Evolutionary conservation across 2,797 vertebrate species (phyloP).

Genomic region (Todus mexicanus): DNA sequence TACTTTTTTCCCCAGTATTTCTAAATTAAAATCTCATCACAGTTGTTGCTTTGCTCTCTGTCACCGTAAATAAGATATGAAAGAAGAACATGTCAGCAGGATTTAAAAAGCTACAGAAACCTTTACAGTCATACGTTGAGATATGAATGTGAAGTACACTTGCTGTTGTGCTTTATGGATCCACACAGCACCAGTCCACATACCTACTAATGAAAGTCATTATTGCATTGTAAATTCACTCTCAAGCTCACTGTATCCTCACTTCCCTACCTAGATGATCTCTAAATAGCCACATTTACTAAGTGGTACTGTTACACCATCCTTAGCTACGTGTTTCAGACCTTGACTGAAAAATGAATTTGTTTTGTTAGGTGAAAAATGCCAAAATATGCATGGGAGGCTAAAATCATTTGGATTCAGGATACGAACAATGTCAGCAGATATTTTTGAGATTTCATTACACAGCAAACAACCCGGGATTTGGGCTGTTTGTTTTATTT

Average conservation of each 20-base stretch:
- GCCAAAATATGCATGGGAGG: not conserved
- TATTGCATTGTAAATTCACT: not conserved
- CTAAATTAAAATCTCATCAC: slow-evolving; percentile 15
- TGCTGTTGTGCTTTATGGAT: not conserved
- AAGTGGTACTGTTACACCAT: not conserved
- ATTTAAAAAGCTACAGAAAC: not conserved
- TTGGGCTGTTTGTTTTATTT: not conserved
- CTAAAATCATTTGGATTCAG: not conserved
- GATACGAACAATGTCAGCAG: not conserved
- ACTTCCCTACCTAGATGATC: not conserved
- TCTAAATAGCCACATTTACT: not conserved
- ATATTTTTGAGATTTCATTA: not conserved
- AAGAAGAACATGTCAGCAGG: not conserved
- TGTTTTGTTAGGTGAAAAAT: not conserved
- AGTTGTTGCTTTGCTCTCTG: not conserved
- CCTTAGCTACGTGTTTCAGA: not conserved
- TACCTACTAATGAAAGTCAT: not conserved
- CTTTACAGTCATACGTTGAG: not conserved
- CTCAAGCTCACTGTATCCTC: not conserved
- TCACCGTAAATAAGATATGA: not conserved
- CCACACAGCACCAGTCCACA: not conserved
- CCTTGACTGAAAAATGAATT: not conserved
- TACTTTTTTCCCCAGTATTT: not conserved
- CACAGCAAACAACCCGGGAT: not conserved
- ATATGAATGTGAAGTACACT: not conserved